phyloP scores from a whole-genome alignment of 2,113 vertebrate genomes.

The Physeter macrocephalus region DNA sequence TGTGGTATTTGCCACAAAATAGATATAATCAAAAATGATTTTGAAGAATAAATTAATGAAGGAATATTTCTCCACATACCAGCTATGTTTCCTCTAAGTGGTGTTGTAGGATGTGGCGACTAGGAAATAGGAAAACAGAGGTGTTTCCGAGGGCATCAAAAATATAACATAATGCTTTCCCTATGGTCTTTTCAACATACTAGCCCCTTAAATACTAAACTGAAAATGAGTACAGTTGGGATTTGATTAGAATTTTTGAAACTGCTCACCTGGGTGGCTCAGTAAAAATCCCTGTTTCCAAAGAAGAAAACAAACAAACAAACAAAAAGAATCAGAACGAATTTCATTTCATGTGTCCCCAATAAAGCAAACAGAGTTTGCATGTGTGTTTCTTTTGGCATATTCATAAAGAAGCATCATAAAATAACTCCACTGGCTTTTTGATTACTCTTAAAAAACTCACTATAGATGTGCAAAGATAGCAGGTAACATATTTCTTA shows the following conservation, averaged over 20 bases:
- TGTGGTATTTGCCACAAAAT: neutral
- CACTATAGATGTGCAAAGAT: neutral
- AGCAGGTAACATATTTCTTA: neutral
- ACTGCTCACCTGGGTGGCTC: neutral
- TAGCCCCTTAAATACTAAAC: neutral
- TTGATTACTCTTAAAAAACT: neutral
- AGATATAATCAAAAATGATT: neutral
- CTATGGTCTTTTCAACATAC: neutral
- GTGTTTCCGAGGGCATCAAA: neutral
- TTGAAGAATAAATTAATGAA: neutral
- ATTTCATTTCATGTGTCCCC: neutral
- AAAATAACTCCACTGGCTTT: neutral
- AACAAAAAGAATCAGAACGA: neutral
- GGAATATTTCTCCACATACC: neutral
- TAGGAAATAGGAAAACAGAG: neutral
- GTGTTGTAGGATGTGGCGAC: neutral
- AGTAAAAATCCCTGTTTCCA: neutral
- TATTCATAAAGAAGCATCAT: neutral
- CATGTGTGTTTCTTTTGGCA: neutral
- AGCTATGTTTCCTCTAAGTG: neutral
- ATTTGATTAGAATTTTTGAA: neutral
- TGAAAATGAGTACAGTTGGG: neutral
- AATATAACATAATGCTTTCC: neutral
- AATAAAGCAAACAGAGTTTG: neutral
- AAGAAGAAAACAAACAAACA: neutral